Conservation (phyloP, 2,113 vertebrate species). For the Shinisaurus crocodilurus region DNA sequence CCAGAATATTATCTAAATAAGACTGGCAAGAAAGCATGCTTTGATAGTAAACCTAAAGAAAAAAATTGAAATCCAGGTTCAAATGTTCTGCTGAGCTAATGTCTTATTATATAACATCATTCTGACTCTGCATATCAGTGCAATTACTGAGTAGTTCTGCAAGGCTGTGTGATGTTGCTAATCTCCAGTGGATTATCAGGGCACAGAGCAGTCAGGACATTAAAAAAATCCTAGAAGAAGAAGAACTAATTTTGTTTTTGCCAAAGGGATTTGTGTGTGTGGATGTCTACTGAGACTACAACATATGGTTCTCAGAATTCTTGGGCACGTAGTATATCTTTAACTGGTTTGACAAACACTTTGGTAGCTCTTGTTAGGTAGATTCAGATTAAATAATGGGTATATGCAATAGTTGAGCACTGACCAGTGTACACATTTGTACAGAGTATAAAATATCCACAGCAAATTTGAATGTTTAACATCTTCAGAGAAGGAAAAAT, state of each 20-base stretch:
- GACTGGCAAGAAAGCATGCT: conserved; percentile 29
- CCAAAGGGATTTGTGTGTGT: conserved; percentile 11
- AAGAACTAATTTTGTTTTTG: background rate
- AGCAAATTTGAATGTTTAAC: background rate
- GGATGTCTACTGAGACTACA: background rate
- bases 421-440: background rate
- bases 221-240: conserved; percentile 19
- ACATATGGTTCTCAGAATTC: conserved; percentile 10
- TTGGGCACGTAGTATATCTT: conserved; percentile 11
- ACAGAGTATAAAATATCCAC: background rate
- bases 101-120: conserved; percentile 2
- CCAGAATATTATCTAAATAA: conserved; percentile 23
- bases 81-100: conserved; percentile 16
- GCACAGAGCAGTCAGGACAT: conserved; percentile 29
- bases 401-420: background rate
- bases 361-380: background rate
- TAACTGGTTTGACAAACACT: conserved; percentile 12
- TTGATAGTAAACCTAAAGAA: conserved; percentile 22
- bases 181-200: conserved; percentile 24
- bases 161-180: conserved; percentile 29
- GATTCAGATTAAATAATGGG: background rate
- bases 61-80: conserved; percentile 3
- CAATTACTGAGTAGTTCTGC: background rate
- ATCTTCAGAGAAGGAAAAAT: background rate
- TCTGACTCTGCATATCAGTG: conserved; percentile 26